phyloP scores from a whole-genome alignment of 2,113 vertebrate genomes.

The Entomyzon cyanotis region DNA sequence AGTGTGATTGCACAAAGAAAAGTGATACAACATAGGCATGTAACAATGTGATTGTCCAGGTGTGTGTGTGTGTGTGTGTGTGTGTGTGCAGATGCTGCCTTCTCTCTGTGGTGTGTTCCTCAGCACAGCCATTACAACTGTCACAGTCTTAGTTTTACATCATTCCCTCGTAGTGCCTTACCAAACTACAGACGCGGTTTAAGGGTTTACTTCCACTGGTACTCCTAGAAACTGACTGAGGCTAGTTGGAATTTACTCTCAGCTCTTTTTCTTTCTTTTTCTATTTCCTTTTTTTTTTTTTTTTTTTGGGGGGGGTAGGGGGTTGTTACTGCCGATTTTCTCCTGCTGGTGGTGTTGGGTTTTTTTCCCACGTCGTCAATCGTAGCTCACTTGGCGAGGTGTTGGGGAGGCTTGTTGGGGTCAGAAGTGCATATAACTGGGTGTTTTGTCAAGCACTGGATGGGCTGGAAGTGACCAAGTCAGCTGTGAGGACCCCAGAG shows the following conservation, averaged over 20 bases:
- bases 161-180: constrained; percentile 99
- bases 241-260: constrained; percentile 72
- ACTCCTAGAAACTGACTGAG: constrained; percentile 79
- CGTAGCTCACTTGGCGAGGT: constrained; percentile 27
- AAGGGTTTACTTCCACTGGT: constrained; percentile 85
- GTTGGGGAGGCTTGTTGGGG: neutral
- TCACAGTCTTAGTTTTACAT: constrained; percentile 85
- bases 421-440: neutral
- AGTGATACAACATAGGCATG: constrained; percentile 89
- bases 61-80: neutral
- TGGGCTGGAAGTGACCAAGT: neutral
- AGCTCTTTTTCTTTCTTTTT: constrained; percentile 28
- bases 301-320: no score
- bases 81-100: constrained; percentile 76
- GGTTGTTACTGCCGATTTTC: constrained; percentile 16
- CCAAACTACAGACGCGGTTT: constrained; percentile 83
- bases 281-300: neutral
- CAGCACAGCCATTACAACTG: constrained; percentile 75
- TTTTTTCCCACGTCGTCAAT: neutral
- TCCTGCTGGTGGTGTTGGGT: neutral
- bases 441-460: neutral
- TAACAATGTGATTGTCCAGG: constrained; percentile 86
- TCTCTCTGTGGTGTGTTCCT: constrained; percentile 81
- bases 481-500: neutral
- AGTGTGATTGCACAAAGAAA: constrained; percentile 91